Evolutionary conservation across 1,140 invertebrate species (phyloP), one percentile per base, ranked within the genome.

Genomic region (Sitodiplosis mosellana): DNA sequence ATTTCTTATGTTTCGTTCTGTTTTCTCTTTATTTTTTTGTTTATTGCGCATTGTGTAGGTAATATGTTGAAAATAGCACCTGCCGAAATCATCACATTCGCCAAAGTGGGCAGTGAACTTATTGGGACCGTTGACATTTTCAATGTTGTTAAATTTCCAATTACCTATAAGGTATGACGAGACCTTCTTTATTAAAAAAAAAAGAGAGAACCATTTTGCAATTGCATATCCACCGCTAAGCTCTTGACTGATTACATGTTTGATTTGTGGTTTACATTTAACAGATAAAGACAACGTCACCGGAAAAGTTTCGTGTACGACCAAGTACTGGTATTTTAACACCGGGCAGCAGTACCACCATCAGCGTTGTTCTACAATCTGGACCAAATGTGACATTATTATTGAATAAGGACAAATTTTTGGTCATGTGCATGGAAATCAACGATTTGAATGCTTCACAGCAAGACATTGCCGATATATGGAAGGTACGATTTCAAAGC

Each of bases 301-400:
- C 89, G 1, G 87, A 92, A 53, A 93, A 92, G 62, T 94, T 90
- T 62, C 69, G 85, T 40, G 90, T 94, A 1, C 73, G 84, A 47
- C 88, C 89, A 11, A 89, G 83, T 52, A 78, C 76, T 15, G 90
- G 89, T 7, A 63, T 78, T 33, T 59, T 94, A 33, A 58, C 67
- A 2, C 72, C 80, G 17, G 75, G 73, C 47, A n/a, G 66, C 53
- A 52, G 46, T 33, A 60, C n/a, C n/a, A 20, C 12, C 4, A 33
- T 48, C 15, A 33, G 41, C 17, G 47, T 63, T 18, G 53, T 55
- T 47, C 47, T 63, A 0, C 63, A 63, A 45, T 42, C 52, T 3
- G 61, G 61, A 38, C 54, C 61, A 8, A 21, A 49, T 10, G 41
- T 63, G 0, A 52, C 54, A 20, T 34, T 17, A n/a, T 27, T 27